Conservation (phyloP, 2,888 invertebrate species). For the Cartodere bifasciata region DNA sequence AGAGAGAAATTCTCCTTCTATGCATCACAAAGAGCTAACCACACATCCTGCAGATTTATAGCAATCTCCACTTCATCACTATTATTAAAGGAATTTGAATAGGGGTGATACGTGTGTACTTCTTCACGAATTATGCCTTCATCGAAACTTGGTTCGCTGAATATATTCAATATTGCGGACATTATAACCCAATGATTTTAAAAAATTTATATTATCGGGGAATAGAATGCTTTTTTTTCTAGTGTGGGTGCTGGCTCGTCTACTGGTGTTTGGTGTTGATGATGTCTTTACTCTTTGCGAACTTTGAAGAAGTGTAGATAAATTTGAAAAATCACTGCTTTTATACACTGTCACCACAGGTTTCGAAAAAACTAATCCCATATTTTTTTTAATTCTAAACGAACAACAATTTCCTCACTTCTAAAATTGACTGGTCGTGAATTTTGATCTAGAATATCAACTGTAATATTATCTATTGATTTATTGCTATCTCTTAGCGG, state of each 20-base stretch:
- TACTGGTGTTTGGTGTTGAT: not conserved
- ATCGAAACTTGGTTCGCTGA: slow-evolving; percentile 1
- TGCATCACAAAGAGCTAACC: slow-evolving; percentile 12
- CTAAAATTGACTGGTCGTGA: slow-evolving; percentile 17
- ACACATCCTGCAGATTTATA: slow-evolving; percentile 10
- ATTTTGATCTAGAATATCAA: slow-evolving; percentile 21
- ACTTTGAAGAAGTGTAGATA: no score
- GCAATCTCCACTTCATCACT: slow-evolving; percentile 11
- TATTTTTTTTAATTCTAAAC: slow-evolving; percentile 15
- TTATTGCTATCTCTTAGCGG: slow-evolving; percentile 18
- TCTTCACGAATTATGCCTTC: slow-evolving; percentile 7
- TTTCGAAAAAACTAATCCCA: slow-evolving; percentile 3
- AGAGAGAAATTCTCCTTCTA: slow-evolving; percentile 12
- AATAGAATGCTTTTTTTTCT: not conserved
- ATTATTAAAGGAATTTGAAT: slow-evolving; percentile 8
- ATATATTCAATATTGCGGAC: slow-evolving; percentile 1
- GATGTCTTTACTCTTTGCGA: no score
- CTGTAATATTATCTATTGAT: slow-evolving; percentile 19
- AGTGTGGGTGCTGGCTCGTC: not conserved
- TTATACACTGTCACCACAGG: no score
- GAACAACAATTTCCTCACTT: slow-evolving; percentile 17
- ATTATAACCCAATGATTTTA: slow-evolving; percentile 9
- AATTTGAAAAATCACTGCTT: no score
- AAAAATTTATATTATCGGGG: slow-evolving; percentile 1
- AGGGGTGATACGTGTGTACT: slow-evolving; percentile 8